phyloP scores from a whole-genome alignment of 2,888 invertebrate genomes.

The Chaitophorus viminalis region DNA sequence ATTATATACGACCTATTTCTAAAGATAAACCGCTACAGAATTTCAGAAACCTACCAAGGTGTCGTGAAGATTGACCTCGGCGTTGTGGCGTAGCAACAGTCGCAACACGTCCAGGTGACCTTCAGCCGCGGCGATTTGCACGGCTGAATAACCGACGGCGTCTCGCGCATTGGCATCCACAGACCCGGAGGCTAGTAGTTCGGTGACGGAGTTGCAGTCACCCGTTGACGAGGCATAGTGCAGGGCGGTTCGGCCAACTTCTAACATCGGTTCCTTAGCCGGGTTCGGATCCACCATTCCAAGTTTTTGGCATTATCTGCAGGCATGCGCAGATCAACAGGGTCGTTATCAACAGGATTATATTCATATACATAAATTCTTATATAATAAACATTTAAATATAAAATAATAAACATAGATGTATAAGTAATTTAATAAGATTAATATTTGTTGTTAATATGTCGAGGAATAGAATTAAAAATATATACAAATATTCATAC shows the following conservation, averaged over 20 bases:
- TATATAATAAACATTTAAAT: too few species aligned
- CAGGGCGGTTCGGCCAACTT: conserved; percentile 70
- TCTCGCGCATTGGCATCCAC: conserved; percentile 51
- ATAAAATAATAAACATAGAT: too few species aligned
- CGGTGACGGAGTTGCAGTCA: conserved; percentile 31
- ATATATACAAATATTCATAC: too few species aligned
- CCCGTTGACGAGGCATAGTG: conserved; percentile 69
- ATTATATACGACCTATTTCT: too few species aligned
- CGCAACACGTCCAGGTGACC: conserved; percentile 81
- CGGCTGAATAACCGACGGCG: conserved; percentile 77
- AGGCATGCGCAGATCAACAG: not conserved
- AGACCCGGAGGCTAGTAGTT: conserved; percentile 41
- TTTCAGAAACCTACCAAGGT: conserved; percentile 73
- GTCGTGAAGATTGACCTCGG: conserved; percentile 79
- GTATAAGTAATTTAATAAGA: too few species aligned
- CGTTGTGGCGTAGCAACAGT: conserved; percentile 76
- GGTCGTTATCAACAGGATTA: too few species aligned
- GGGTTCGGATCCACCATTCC: conserved; percentile 60
- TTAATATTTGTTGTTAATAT: too few species aligned
- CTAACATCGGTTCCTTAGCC: conserved; percentile 50
- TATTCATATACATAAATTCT: too few species aligned
- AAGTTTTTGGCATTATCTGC: conserved; percentile 58
- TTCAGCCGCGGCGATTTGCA: conserved; percentile 84
- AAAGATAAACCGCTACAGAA: not conserved
- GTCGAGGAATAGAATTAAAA: too few species aligned